Evolutionary conservation across 2,888 invertebrate species (phyloP), one percentile per base, ranked within the genome.

Genomic region (Chelonus formosanus): DNA sequence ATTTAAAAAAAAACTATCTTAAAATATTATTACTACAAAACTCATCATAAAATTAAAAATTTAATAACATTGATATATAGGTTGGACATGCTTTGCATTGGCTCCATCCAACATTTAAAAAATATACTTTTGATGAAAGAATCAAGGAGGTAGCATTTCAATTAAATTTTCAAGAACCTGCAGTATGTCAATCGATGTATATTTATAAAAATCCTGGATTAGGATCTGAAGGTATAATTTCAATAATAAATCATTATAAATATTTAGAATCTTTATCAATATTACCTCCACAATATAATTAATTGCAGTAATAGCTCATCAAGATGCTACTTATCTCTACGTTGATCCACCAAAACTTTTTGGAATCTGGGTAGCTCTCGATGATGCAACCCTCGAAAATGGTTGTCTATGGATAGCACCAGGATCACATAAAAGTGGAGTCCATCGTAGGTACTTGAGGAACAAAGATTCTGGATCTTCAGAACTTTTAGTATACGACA

Each of bases 291-390:
- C 43, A 67, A 52, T 44, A 57, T 60, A 3, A 6, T 45, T 44
- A 56, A 63, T 40, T 85, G 5, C 83, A 92, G 95, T 95, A 3
- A 86, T 84, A 20, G 86, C 91, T 0, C 95, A 95, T 83, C 95
- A 95, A 85, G 99, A 99, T 82, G 91, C 93, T 0, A 90, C 94
- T 3, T 99, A 92, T 82, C 86, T 99, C 50, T 88, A 92, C 80
- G 94, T 96, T 0, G 93, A 93, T 20, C 97, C 97, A 1, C 87
- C 89, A 50, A 90, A 90, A 6, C 86, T 94, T 0, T 84, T 94
- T 2, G 98, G 98, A 0, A 92, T 97, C 78, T 99, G 99, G 99
- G 91, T 99, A 70, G 96, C 99, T 0, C 84, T 99, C 4, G 97
- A 98, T 78, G 96, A 98, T 78, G 94, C 97, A 0, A 95, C 94